Evolutionary conservation across 2,797 vertebrate species (phyloP).

Genomic region (Malurus splendens): DNA sequence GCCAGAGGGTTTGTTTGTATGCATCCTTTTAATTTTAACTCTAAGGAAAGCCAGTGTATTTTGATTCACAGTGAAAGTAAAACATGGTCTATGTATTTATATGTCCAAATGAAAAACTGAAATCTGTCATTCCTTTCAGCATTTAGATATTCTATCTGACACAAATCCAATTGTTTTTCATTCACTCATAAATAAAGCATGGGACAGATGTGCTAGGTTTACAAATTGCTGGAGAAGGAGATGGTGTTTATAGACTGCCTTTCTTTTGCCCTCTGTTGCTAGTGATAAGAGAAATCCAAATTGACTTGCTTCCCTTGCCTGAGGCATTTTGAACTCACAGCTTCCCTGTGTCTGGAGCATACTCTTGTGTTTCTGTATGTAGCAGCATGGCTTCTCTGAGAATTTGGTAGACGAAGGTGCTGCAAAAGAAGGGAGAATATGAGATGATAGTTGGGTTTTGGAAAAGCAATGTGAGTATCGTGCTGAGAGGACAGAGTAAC

Average conservation of each 20-base stretch:
- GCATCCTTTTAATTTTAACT: not conserved
- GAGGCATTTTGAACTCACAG: not conserved
- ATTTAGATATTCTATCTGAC: not conserved
- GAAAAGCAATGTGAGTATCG: not conserved
- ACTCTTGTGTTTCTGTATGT: not conserved
- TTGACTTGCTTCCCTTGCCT: not conserved
- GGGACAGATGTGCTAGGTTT: not conserved
- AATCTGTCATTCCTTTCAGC: not conserved
- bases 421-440: not conserved
- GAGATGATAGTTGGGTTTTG: not conserved
- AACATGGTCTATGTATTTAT: not conserved
- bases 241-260: not conserved
- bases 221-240: not conserved
- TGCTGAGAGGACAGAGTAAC: not conserved
- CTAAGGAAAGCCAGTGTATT: not conserved
- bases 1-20: not conserved
- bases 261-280: not conserved
- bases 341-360: not conserved
- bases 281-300: not conserved
- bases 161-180: not conserved
- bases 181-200: slow-evolving; percentile 6
- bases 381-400: not conserved
- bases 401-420: not conserved
- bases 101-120: not conserved
- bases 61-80: not conserved